phyloP scores from a whole-genome alignment of 1,140 invertebrate genomes.

The Cherax quadricarinatus region DNA sequence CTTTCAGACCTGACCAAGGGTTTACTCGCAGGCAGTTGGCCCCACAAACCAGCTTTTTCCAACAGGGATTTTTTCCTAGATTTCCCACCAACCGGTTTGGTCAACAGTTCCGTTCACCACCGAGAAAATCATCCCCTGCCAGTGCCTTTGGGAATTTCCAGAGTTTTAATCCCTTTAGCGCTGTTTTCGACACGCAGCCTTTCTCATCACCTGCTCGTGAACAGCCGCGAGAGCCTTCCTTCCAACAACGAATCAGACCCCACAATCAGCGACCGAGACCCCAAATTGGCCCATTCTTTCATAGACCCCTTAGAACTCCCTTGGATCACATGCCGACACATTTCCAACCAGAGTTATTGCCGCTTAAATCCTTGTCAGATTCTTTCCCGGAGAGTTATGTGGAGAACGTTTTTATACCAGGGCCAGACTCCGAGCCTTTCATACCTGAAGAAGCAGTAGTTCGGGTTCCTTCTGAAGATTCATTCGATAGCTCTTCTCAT shows the following conservation, averaged over 20 bases:
- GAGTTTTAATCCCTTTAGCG: conserved; percentile 16
- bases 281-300: not conserved
- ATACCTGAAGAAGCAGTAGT: conserved; percentile 37
- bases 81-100: not conserved
- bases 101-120: not conserved
- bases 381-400: not conserved
- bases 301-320: conserved; percentile 5
- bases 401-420: not conserved
- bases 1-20: conserved; percentile 27
- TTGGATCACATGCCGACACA: not conserved
- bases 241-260: conserved; percentile 29
- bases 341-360: not conserved
- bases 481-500: not conserved
- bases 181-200: conserved; percentile 17
- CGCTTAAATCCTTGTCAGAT: conserved; percentile 4
- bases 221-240: conserved; percentile 1
- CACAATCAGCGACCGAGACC: conserved; percentile 20
- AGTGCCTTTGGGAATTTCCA: conserved; percentile 19
- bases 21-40: conserved; percentile 56
- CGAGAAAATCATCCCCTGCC: conserved; percentile 3
- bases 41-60: conserved; percentile 23
- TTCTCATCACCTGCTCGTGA: conserved; percentile 10
- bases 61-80: conserved; percentile 37
- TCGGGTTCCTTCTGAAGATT: not conserved
- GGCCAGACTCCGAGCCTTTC: conserved; percentile 37